Evolutionary conservation across 2,888 invertebrate species (phyloP), one percentile per base, ranked within the genome.

Genomic region (Tolmerus cingulatus): DNA sequence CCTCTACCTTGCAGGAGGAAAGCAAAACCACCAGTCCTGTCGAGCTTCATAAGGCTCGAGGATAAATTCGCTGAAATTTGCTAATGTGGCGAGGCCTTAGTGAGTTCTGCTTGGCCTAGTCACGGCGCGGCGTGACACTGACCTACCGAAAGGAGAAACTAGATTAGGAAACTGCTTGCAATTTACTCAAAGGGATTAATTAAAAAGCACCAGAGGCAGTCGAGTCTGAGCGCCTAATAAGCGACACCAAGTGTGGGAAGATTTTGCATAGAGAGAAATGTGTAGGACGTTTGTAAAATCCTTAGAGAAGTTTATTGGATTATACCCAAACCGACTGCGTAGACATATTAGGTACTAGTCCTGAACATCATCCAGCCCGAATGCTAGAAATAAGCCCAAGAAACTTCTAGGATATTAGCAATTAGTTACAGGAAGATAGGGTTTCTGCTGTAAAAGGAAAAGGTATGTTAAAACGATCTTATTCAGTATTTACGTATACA

Each of bases 81-180:
- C 40, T 37, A 66, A 23, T 40, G 66, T 66, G 40, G 9, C 66
- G n/a, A 40, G 66, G 12, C 16, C 66, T 27, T 23, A 66, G 66
- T 40, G 37, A 40, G 37, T 66, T 84, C 37, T 66, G 66, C 27
- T 51, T 34, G 66, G 40, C 66, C 40, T 84, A 84, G 37, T 34
- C 82, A 66, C 66, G 37, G 37, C 40, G 37, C 66, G 37, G 37
- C 40, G 37, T 40, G 82, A 84, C 82, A 84, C 57, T 84, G 82
- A 84, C 82, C 82, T 84, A 84, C 82, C 51, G 51, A 51, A 55
- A 27, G 30, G 51, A 79, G 34, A 51, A 30, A 51, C 51, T 79
- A 34, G 30, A 79, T 79, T 79, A 51, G 34, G 79, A n/a, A 51
- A 51, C 51, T 30, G 51, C 27, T 23, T 30, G 51, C 79, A 79